Conservation (phyloP, 2,113 vertebrate genomes). For the Mirounga angustirostris region DNA sequence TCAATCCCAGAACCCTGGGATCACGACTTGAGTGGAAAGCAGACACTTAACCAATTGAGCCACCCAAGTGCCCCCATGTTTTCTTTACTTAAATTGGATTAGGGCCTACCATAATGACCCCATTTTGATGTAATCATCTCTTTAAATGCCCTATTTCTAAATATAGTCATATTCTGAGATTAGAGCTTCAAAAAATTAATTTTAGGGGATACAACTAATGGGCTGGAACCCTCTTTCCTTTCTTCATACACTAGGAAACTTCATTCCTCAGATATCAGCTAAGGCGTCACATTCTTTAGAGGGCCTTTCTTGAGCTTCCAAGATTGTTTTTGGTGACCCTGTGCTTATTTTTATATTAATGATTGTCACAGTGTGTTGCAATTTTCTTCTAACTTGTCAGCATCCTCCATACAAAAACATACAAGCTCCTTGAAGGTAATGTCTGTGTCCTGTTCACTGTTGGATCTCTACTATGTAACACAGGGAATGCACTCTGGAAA, state of each 20-base stretch:
- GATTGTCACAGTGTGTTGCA: not conserved
- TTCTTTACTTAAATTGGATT: not conserved
- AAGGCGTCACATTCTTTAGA: not conserved
- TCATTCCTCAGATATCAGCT: not conserved
- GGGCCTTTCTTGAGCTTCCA: not conserved
- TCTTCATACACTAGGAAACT: not conserved
- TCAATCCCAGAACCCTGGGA: not conserved
- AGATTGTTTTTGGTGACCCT: not conserved
- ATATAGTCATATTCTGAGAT: not conserved
- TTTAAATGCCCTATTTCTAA: not conserved
- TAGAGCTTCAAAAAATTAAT: not conserved
- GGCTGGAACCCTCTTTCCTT: not conserved
- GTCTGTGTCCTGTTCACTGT: not conserved
- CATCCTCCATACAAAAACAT: not conserved
- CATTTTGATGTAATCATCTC: not conserved
- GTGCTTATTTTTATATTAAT: slow-evolving; percentile 19
- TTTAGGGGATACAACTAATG: not conserved
- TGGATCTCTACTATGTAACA: not conserved
- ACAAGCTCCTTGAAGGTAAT: not conserved
- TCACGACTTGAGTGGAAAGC: not conserved
- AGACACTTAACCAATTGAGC: not conserved
- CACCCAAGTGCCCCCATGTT: not conserved
- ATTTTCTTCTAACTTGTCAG: not conserved
- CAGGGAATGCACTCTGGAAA: not conserved
- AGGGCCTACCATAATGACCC: not conserved